Percentiles rank a stretch among this genome's conserved stretches.
These are phyloP conservation scores for Eupithecia vulgata DNA, from an alignment of 2,888 invertebrate genomes.

Conservation along the genomic window DNA sequence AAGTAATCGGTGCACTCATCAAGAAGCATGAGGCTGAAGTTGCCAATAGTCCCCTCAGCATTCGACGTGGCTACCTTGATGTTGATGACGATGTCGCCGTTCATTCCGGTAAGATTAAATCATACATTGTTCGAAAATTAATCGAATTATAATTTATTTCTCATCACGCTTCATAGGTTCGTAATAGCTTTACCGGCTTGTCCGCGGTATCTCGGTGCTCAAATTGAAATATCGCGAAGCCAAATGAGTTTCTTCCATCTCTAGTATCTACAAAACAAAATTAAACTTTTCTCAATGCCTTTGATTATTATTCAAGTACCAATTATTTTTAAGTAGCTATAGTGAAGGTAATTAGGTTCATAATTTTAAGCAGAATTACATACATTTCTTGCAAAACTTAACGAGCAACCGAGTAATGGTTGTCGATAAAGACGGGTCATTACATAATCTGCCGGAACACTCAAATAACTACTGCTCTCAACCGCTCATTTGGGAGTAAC, in stretches of 20 bases:
- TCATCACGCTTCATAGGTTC: conserved; percentile 37
- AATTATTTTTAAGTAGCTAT: too few relatives aligned
- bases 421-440: conserved; percentile 38
- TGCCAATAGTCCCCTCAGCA: conserved; percentile 76
- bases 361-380: conserved; percentile 29
- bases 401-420: conserved; percentile 28
- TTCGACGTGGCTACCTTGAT: conserved; percentile 79
- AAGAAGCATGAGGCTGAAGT: conserved; percentile 76
- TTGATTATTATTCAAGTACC: conserved; percentile 19
- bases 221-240: conserved; percentile 48
- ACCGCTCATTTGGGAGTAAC: conserved; percentile 37
- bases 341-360: not conserved
- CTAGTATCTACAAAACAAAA: conserved; percentile 21
- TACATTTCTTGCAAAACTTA: conserved; percentile 35
- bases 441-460: conserved; percentile 47
- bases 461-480: conserved; percentile 34
- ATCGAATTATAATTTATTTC: conserved; percentile 46
- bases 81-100: conserved; percentile 88
- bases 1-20: conserved; percentile 76
- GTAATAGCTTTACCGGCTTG: conserved; percentile 44
- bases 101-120: conserved; percentile 86
- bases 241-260: conserved; percentile 43
- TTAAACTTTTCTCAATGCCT: conserved; percentile 21
- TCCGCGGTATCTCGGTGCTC: conserved; percentile 42
- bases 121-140: conserved; percentile 28